Conservation (phyloP, 1,140 invertebrate species). For the Hycleus phaleratus region DNA sequence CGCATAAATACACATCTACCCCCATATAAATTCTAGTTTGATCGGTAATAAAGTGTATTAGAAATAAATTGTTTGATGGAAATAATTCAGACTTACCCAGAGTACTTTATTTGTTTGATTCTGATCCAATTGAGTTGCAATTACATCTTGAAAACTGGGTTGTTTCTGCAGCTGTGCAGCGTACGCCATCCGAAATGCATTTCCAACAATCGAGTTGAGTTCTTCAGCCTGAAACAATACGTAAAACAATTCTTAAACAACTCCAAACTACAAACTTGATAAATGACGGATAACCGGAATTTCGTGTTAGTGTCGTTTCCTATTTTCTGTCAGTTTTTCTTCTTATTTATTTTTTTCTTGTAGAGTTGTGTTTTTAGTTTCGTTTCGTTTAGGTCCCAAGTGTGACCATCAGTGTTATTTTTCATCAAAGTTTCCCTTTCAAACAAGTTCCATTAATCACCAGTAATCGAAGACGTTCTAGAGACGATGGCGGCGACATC, state of each 20-base stretch:
- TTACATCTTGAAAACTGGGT: constrained; percentile 46
- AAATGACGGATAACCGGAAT: no score
- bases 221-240: constrained; percentile 69
- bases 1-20: no score
- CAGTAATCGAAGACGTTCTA: constrained; percentile 21
- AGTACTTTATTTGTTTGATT: constrained; percentile 36
- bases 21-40: no score
- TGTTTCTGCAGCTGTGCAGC: constrained; percentile 71
- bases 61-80: no score
- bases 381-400: constrained; percentile 2
- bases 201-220: constrained; percentile 77
- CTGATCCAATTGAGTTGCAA: constrained; percentile 39
- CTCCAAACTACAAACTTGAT: no score
- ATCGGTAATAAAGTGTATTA: no score
- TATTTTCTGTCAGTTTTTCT: no score
- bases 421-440: constrained; percentile 17
- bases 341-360: no score
- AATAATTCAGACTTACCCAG: constrained; percentile 27
- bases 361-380: no score
- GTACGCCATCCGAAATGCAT: constrained; percentile 88
- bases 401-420: constrained; percentile 17
- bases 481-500: constrained; percentile 3
- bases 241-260: neutral
- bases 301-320: no score
- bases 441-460: constrained; percentile 23